Base-by-base conservation (phyloP, 2,888 invertebrate species). In the Caenorhabditis uteleia region DNA sequence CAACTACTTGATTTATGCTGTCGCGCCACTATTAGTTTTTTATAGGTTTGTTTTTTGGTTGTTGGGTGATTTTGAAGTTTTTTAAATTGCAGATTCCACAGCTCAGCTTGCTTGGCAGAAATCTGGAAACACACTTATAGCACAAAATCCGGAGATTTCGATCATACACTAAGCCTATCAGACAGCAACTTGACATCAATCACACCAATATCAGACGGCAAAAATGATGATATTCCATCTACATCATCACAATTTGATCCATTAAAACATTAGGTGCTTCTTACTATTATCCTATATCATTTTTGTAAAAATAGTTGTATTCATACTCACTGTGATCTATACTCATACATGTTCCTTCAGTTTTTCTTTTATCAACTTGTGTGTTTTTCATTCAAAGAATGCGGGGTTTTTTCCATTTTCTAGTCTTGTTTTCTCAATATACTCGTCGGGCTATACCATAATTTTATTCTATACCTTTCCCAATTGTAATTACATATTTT, bases 11-110 rank as follows among this genome's bases (percentile, higher is more conserved):
- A 77, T 78, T 48, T 78, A 75, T 57, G 78, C 79, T 0, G 77
- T 82, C 12, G 70, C 73, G 0, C 82, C 82, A 7, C 65, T 82
- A 12, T 62, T 81, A 16, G 80, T 82, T 1, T 82, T 82, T 62
- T 82, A 76, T 65, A 65, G 77, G 66, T 43, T 34, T 12, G 27
- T n/a, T 3, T 42, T 16, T 46, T 27, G 8, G n/a, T n/a, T n/a
- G n/a, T n/a, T n/a, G n/a, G n/a, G 16, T 18, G 16, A 18, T 16
- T 31, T 7, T 12, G 6, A 4, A 31, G 7, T 16, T 36, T 54
- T n/a, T n/a, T n/a, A n/a, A n/a, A n/a, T n/a, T 48, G 3, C 44
- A 69, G 75, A 49, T 76, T 76, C 49, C 76, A 76, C 40, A 72
- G 72, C 45, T 74, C 74, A 1, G 76, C 72, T 0, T 76, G 76